phyloP scores from a whole-genome alignment of 1,140 invertebrate species.

The Pseudomyrmex gracilis region DNA sequence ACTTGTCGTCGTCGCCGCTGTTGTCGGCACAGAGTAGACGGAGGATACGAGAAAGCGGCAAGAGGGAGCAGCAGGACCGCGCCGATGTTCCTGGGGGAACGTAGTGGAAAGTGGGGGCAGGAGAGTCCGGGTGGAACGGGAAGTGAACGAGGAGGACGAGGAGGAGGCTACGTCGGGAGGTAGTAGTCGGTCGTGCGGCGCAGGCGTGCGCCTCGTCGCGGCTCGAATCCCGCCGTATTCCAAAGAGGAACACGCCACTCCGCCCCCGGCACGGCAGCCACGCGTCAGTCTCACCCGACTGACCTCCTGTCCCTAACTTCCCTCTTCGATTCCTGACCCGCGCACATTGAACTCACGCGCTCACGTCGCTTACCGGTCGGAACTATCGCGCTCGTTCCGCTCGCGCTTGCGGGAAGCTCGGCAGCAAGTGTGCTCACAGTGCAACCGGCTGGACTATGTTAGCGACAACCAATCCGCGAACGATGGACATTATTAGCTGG shows the following conservation, averaged over 20 bases:
- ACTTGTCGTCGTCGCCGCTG: constrained; percentile 50
- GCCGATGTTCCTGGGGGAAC: constrained; percentile 53
- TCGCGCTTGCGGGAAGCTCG: constrained; percentile 19
- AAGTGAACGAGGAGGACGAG: constrained; percentile 48
- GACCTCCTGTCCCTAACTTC: constrained; percentile 79
- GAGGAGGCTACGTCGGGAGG: constrained; percentile 56
- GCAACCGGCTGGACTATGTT: constrained; percentile 39
- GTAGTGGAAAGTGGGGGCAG: constrained; percentile 28
- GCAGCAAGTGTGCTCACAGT: neutral
- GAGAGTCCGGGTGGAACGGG: constrained; percentile 50
- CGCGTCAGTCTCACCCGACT: constrained; percentile 81
- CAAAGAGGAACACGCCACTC: constrained; percentile 83
- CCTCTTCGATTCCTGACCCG: constrained; percentile 75
- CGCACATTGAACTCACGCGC: constrained; percentile 74
- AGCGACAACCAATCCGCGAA: constrained; percentile 7
- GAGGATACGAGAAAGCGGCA: constrained; percentile 17
- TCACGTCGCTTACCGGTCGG: constrained; percentile 40
- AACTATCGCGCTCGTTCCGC: constrained; percentile 43
- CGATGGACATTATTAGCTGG: constrained; percentile 21
- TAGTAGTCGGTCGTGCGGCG: constrained; percentile 67
- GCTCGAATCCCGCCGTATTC: constrained; percentile 82
- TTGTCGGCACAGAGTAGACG: constrained; percentile 31
- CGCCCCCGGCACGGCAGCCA: constrained; percentile 83
- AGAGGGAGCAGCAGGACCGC: constrained; percentile 43
- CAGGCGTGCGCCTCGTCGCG: constrained; percentile 80